Conservation (phyloP, 2,113 vertebrate genomes). For the Amblyornis subalaris region DNA sequence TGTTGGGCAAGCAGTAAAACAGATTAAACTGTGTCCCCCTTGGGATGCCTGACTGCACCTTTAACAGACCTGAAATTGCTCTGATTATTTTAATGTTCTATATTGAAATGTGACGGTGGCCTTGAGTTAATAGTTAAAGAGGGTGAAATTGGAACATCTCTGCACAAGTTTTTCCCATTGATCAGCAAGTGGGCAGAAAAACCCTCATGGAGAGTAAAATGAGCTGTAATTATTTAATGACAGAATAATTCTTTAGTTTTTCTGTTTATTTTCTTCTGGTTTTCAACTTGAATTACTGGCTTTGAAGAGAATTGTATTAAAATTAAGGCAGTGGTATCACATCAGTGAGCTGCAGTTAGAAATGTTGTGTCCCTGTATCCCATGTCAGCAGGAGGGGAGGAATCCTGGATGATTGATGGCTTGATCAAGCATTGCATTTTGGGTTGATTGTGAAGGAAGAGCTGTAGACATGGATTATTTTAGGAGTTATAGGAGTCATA, state of each 20-base stretch:
- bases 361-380: neutral
- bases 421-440: neutral
- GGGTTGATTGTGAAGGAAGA: neutral
- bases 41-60: slow-evolving; percentile 77
- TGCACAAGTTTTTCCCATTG: slow-evolving; percentile 42
- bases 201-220: neutral
- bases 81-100: slow-evolving; percentile 69
- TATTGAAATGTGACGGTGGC: slow-evolving; percentile 69
- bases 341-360: neutral
- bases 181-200: slow-evolving; percentile 48
- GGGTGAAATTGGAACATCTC: slow-evolving; percentile 61
- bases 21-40: slow-evolving; percentile 77
- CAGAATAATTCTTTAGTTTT: neutral
- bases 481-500: neutral
- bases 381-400: neutral
- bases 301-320: neutral
- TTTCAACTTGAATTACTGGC: neutral
- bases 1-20: slow-evolving; percentile 78
- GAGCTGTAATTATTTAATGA: neutral
- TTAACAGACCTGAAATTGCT: slow-evolving; percentile 78
- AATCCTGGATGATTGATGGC: neutral
- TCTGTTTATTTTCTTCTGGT: neutral
- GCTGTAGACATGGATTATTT: neutral
- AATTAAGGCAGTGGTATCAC: neutral
- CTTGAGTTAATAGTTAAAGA: slow-evolving; percentile 72